Conservation (phyloP, 2,888 invertebrate species). For the Ischnus inquisitorius region DNA sequence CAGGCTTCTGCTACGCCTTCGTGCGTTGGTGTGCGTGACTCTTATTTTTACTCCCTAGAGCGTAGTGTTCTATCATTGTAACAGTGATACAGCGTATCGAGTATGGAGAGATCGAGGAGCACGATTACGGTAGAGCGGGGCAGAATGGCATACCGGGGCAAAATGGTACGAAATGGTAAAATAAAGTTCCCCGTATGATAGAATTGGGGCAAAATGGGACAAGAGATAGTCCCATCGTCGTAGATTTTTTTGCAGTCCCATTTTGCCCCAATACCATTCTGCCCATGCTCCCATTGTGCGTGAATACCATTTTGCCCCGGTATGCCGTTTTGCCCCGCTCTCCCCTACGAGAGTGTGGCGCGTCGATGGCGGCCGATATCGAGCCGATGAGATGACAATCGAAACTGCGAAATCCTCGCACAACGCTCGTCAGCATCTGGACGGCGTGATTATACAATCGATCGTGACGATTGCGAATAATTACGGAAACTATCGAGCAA, state of each 20-base stretch:
- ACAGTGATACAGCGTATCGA: neutral
- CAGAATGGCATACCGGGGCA: too few species aligned
- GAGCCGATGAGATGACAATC: slow-evolving; percentile 53
- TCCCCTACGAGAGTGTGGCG: too few species aligned
- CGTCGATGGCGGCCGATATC: neutral
- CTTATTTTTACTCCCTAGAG: slow-evolving; percentile 23
- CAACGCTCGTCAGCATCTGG: slow-evolving; percentile 8
- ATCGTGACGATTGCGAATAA: slow-evolving; percentile 3
- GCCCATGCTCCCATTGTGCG: too few species aligned
- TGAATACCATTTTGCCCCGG: too few species aligned
- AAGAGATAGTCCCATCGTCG: too few species aligned
- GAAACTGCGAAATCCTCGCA: slow-evolving; percentile 46
- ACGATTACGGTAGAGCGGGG: neutral
- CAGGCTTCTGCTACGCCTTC: neutral
- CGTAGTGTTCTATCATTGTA: slow-evolving; percentile 15
- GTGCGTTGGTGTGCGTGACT: neutral
- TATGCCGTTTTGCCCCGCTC: too few species aligned
- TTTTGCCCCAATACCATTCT: too few species aligned
- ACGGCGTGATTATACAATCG: neutral
- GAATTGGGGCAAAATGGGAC: too few species aligned
- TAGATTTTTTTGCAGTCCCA: too few species aligned
- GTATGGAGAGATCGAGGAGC: neutral
- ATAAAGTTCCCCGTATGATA: too few species aligned
- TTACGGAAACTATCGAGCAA: slow-evolving; percentile 4
- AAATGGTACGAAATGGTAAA: too few species aligned